Conservation (phyloP, 1,140 invertebrate genomes). For the Aphidius ervi region DNA sequence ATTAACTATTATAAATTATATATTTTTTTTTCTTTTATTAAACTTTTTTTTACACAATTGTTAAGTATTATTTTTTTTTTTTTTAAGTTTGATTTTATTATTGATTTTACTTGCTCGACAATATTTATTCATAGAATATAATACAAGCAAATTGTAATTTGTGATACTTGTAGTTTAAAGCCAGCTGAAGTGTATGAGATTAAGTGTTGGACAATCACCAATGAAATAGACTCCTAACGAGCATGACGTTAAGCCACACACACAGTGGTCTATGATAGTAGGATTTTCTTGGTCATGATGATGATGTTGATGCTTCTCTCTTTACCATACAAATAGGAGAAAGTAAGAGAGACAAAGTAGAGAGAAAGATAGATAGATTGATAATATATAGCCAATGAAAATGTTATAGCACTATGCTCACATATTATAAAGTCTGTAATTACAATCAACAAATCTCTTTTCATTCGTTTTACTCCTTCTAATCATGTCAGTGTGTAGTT, state of each 20-base stretch:
- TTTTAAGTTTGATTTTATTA: no score
- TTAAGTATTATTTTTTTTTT: no score
- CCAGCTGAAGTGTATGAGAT: neutral
- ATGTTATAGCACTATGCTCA: neutral
- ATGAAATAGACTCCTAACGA: constrained; percentile 8
- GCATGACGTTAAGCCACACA: neutral
- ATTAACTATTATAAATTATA: no score
- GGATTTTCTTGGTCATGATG: neutral
- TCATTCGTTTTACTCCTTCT: neutral
- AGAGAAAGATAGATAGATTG: no score
- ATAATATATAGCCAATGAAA: no score
- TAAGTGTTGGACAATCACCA: constrained; percentile 9
- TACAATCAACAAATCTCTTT: constrained; percentile 3
- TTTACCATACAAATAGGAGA: no score
- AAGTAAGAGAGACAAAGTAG: no score
- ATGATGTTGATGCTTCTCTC: constrained; percentile 1
- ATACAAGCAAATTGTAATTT: constrained; percentile 10
- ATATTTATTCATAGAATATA: neutral
- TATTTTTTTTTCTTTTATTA: no score
- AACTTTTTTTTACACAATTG: no score
- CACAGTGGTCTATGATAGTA: neutral
- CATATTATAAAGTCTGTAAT: neutral
- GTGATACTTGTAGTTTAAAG: constrained; percentile 7
- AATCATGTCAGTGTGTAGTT: neutral
- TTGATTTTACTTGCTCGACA: no score